A percentile compares a stretch with the other conserved stretches of the same genome.
Conservation (phyloP, 2,797 vertebrate genomes). For the Brotula barbata region DNA sequence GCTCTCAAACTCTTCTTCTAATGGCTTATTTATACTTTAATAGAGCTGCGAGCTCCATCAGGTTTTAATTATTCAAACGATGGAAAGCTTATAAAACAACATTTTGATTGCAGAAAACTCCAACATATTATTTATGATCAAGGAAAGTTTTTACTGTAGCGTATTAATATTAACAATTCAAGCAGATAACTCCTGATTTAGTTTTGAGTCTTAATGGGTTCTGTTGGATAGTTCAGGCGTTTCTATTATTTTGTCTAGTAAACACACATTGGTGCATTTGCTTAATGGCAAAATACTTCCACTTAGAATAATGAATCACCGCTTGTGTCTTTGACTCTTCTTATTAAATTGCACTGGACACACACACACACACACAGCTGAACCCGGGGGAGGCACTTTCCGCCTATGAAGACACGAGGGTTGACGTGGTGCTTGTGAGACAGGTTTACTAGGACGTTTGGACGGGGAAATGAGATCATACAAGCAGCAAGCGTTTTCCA, state of each 20-base stretch:
- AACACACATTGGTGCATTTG: background rate
- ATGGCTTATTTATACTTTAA: no score
- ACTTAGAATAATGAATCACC: background rate
- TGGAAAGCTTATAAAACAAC: no score
- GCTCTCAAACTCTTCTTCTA: no score
- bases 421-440: constrained; percentile 61
- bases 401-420: constrained; percentile 59
- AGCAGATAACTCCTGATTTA: no score
- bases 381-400: constrained; percentile 34
- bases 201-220: background rate
- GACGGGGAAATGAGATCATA: constrained; percentile 46
- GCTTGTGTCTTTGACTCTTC: constrained; percentile 15
- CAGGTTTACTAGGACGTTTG: constrained; percentile 42
- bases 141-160: no score
- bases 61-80: no score
- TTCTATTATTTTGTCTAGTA: background rate
- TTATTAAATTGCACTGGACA: constrained; percentile 14
- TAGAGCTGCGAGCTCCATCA: no score
- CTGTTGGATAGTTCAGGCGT: background rate
- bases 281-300: constrained; percentile 1
- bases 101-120: no score
- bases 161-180: no score
- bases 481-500: constrained; percentile 46
- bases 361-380: constrained; percentile 17
- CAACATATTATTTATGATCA: no score